Percentiles rank a stretch among this genome's conserved stretches.
phyloP scores from a whole-genome alignment of 2,113 vertebrate species.

The Cyphomyrus discorhynchus region DNA sequence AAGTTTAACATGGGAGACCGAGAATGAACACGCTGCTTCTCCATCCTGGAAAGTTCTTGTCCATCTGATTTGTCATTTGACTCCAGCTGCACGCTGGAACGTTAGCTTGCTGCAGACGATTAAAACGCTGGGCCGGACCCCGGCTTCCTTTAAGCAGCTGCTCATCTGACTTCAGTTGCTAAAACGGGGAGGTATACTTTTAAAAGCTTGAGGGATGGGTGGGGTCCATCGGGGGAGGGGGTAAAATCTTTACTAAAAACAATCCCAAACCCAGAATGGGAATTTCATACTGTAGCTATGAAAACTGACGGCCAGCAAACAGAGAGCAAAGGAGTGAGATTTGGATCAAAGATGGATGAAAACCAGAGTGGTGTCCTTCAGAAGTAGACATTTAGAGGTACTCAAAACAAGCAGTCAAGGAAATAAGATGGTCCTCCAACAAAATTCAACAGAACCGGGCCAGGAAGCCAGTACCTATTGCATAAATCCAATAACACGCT shows the following conservation, averaged over 20 bases:
- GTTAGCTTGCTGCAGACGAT: background rate
- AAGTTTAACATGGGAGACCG: background rate
- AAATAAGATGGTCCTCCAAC: background rate
- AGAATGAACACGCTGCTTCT: background rate
- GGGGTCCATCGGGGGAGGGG: background rate
- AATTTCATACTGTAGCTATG: background rate
- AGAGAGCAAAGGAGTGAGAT: background rate
- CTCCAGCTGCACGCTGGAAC: background rate
- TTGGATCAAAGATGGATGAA: background rate
- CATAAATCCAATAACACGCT: background rate
- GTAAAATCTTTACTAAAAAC: conserved; percentile 1
- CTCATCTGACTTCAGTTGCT: background rate
- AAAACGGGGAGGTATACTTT: background rate
- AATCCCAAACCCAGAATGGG: background rate
- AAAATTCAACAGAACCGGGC: background rate
- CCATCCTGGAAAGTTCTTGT: background rate
- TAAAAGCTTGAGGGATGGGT: background rate
- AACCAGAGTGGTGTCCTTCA: background rate
- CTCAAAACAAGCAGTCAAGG: background rate
- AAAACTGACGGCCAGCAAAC: background rate
- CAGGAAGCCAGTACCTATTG: background rate
- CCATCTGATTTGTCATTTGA: background rate
- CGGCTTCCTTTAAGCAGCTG: background rate
- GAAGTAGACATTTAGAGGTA: background rate
- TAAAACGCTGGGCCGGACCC: background rate